Evolutionary conservation across 2,113 vertebrate genomes (phyloP), one percentile per base, ranked within the genome.

Genomic region (Empidonax alnorum): DNA sequence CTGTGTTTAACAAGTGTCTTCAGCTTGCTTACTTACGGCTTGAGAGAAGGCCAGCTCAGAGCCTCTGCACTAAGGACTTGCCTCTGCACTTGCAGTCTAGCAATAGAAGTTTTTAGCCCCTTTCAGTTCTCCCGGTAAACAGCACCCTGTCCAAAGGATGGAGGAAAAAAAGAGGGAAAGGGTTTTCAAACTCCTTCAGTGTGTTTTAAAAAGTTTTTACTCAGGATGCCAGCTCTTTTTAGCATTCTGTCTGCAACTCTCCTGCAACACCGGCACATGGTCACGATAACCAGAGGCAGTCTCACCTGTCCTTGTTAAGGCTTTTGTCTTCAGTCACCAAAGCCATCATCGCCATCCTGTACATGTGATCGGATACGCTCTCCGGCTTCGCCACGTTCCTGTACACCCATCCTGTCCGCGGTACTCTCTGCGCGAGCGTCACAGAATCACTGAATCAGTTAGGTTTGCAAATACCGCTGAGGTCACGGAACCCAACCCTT

Each of bases 311-410:
- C 93, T 98, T 99, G 97, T 99, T 98, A 46, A 99, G 98, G 53
- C 80, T 96, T 41, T 98, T 97, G 90, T 99, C 99, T 87, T 98
- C 98, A 42, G 98, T 98, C 83, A 99, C 98, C 96, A 99, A 95
- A 35, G 99, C 99, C 99, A 99, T 99, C 95, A 99, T 30, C 3
- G 99, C 98, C 99, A 99, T 99, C 87, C 99, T 98, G 97, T 99
- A 99, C 99, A 99, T 99, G 63, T 99, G 99, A 90, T 99, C 99
- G 0, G 99, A 99, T 1, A 99, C 99, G 4, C 99, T 99, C 97
- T 99, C 99, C 2, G 99, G 99, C 25, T 98, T 95, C 46, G 97
- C 93, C 66, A 99, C 98, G 5, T 98, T 98, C 93, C 98, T 98
- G 98, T 99, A 99, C 22, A 99, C 99, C 99, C 99, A 99, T 69